Percentiles rank a stretch among this genome's conserved stretches.
Evolutionary conservation across 2,797 vertebrate genomes (phyloP).

Genomic region (Trichosurus vulpecula): DNA sequence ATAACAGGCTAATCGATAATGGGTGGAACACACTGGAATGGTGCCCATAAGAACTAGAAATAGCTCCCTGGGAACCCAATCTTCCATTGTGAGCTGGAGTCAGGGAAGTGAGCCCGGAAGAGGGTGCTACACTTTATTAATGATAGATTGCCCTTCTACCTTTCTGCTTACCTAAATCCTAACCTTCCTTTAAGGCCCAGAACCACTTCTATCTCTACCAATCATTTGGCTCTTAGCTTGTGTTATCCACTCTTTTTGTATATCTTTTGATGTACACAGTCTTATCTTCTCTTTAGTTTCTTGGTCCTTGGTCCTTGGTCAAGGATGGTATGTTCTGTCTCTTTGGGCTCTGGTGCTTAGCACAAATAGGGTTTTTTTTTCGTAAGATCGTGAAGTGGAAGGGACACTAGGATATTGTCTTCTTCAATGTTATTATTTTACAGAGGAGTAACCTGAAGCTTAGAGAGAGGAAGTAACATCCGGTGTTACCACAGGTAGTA

Average conservation of each 20-base stretch:
- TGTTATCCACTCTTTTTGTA: not conserved
- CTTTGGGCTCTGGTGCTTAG: not conserved
- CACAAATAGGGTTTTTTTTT: not conserved
- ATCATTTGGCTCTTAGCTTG: not conserved
- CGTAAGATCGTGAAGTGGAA: not conserved
- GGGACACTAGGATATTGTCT: not conserved
- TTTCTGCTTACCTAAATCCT: slow-evolving; percentile 3
- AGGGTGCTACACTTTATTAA: not conserved
- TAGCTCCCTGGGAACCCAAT: not conserved
- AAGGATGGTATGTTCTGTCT: not conserved
- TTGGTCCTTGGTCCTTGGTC: not conserved
- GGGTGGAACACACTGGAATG: not conserved
- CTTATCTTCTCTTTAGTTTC: not conserved
- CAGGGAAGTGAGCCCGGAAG: not conserved
- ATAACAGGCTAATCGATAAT: not conserved
- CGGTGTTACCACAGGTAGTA: not conserved
- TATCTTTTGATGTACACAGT: slow-evolving; percentile 12
- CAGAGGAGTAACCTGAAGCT: not conserved
- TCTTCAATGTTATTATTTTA: not conserved
- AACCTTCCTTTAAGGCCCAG: not conserved
- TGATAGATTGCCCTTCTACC: not conserved
- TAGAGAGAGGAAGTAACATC: not conserved
- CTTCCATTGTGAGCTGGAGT: not conserved
- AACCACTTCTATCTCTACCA: not conserved
- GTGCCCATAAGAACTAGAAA: not conserved